Base-by-base conservation (phyloP, 2,888 invertebrate species). In the Calliphora vomitoria region DNA sequence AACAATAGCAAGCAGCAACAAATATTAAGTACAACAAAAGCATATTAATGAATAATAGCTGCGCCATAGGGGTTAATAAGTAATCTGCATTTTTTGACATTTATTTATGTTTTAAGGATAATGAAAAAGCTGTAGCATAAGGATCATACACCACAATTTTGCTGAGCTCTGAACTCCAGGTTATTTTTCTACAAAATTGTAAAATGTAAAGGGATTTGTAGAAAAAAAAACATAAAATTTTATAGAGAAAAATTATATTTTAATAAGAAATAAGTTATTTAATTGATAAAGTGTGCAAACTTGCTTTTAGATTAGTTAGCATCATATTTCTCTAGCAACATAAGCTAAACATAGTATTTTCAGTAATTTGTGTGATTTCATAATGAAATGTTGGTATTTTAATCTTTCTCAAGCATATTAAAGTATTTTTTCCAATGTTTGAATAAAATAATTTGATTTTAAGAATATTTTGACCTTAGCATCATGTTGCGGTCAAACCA, bases 61-160 rank as follows among this genome's bases (percentile, higher is more conserved):
- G 89, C 92, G 92, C 93, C 91, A 91, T 91, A 91, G 92, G 92
- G 92, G 92, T 92, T 92, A 92, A 92, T 92, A 92, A 92, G 92
- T 92, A 92, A 92, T 92, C 93, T 92, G 92, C 92, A 92, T 92
- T 92, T 92, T 92, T 92, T 92, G 92, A 92, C 93, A 92, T 92
- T 92, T 92, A 92, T 92, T 92, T 92, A 92, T 92, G 88, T 88
- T 82, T 82, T 80, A 82, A 88, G 85, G 85, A 88, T 88, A 88
- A 85, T 83, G 85, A 88, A 82, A 82, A 82, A 82, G 66, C 8
- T 50, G 47, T 50, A 68, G 35, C 58, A 58, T 38, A 74, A 75
- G 74, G 58, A 82, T 74, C 66, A 66, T 74, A 58, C 44, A 38
- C 31, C 15, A 38, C n/a, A 74, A 66, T 68, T 72, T 55, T 55